Evolutionary conservation across 30 jellyfish, hydroid and myxozoan genomes (phyloP), one percentile per base, ranked within the genome.

Genomic region (Sanderia malayensis): DNA sequence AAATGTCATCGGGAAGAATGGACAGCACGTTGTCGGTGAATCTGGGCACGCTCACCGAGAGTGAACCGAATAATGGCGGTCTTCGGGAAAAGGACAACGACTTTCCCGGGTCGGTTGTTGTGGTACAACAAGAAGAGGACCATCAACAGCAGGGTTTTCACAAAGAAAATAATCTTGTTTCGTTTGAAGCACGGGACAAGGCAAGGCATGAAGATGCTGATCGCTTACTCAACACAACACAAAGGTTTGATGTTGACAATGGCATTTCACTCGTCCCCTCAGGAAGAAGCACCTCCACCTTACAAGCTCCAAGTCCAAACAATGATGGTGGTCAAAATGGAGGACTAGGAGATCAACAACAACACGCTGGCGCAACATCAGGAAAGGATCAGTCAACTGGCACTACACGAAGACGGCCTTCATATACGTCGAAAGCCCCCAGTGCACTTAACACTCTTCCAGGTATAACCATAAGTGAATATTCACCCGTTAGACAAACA

Each of bases 391-490:
- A 81, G 25, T 73, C 79, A 27, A n/a, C 92, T 19, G 33, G 83
- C 22, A 74, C 88, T 19, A 75, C 92, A 27, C 88, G 83, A 52
- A 81, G 95, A 44, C 73, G 97, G 34, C 97, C 97, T 2, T 88
- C 95, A 6, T 88, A 88, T 71, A 82, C 97, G 10, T 88, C 97
- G 32, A 88, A 88, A 65, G 97, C 97, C 19, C 97, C 97, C 28
- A 81, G 95, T 33, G 97, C 97, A 1, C 92, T 88, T 18, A 88
- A 87, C 27, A 82, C 88, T 9, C 68, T 88, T 41, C 96, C 96
- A 44, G 86, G 86, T 8, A 77, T 77, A 26, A 66, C 89, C 0
- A 77, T 77, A 0, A 77, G 81, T 26, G 89, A 77, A 46, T 77
- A 77, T 34, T 77, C 80, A 13, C 80, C 89, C 4, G 80, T 63